Conservation (phyloP, 2,888 invertebrate genomes). For the Caenorhabditis virilis region DNA sequence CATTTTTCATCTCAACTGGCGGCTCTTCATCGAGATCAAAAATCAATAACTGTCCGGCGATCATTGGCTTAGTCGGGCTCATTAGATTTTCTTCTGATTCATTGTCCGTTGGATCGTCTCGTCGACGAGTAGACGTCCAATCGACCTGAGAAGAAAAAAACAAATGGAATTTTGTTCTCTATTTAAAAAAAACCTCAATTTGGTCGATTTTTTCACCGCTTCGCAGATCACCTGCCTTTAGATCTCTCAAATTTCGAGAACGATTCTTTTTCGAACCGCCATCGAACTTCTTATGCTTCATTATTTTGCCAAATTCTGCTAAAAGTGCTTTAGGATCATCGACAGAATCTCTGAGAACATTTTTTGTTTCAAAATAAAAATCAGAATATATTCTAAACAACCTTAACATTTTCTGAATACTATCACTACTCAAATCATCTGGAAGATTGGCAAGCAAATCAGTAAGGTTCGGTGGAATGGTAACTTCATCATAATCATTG, state of each 20-base stretch:
- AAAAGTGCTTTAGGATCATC: slow-evolving; percentile 61
- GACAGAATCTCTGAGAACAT: slow-evolving; percentile 58
- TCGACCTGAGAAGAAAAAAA: slow-evolving; percentile 47
- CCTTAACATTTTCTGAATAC: slow-evolving; percentile 65
- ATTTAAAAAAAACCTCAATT: slow-evolving; percentile 27
- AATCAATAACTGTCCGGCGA: slow-evolving; percentile 66
- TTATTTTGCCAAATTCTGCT: slow-evolving; percentile 58
- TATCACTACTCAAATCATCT: slow-evolving; percentile 60
- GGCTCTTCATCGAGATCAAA: slow-evolving; percentile 68
- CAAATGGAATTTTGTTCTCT: neutral
- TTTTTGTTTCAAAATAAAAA: neutral
- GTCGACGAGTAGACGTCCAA: slow-evolving; percentile 55
- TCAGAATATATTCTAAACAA: neutral
- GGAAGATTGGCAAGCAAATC: slow-evolving; percentile 65
- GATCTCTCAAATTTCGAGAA: slow-evolving; percentile 25
- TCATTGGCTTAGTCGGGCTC: slow-evolving; percentile 47
- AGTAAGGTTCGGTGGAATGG: slow-evolving; percentile 65
- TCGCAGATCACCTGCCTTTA: slow-evolving; percentile 33
- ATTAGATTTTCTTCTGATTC: slow-evolving; percentile 10
- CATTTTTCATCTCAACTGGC: slow-evolving; percentile 39
- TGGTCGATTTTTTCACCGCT: slow-evolving; percentile 53
- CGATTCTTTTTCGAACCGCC: slow-evolving; percentile 26
- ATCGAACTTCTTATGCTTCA: slow-evolving; percentile 49
- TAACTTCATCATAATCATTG: slow-evolving; percentile 65
- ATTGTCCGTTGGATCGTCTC: slow-evolving; percentile 47